Evolutionary conservation across 2,797 vertebrate species (phyloP), one percentile per base, ranked within the genome.

Genomic region (Coregonus suidteri): DNA sequence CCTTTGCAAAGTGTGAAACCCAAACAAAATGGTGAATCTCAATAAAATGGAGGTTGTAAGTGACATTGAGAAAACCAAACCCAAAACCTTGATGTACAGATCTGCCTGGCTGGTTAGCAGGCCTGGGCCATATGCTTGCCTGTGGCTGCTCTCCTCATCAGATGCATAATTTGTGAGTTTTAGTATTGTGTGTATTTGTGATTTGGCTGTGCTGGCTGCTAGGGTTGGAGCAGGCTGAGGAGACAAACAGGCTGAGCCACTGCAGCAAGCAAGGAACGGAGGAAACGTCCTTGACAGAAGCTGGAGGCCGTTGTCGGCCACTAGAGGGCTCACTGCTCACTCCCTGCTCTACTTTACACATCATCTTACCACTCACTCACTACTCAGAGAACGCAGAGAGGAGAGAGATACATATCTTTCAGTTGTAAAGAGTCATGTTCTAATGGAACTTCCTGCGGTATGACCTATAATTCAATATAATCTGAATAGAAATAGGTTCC

Each of bases 321-420:
- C 59, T 64, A 64, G 59, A 64, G 59, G 59, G 59, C 59, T 64
- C 59, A 64, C 59, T 31, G 20, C 59, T 64, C 59, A 25, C 59
- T 25, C 3, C 59, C 7, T 64, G 59, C 20, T 64, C n/a, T 11
- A 64, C 59, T 9, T 25, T 64, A 25, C 16, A 64, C 20, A 25
- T 9, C 25, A 25, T 13, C 59, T 64, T 25, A 64, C n/a, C 59
- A 13, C 9, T 64, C 20, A 64, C 59, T 64, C 6, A 25, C 9
- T 25, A 20, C 59, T 64, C 59, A 30, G n/a, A 64, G 59, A 64
- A 7, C 3, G 20, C 59, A 64, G 20, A 25, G 18, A 56, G 59
- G 7, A 2, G 7, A 47, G 9, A 47, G 41, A 47, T 3, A 47
- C 3, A 25, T n/a, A 7, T 30, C 9, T 64, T 25, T 64, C 59